Evolutionary conservation across 2,113 vertebrate genomes (phyloP), one percentile per base, ranked within the genome.

Genomic region (Caranx ignobilis): DNA sequence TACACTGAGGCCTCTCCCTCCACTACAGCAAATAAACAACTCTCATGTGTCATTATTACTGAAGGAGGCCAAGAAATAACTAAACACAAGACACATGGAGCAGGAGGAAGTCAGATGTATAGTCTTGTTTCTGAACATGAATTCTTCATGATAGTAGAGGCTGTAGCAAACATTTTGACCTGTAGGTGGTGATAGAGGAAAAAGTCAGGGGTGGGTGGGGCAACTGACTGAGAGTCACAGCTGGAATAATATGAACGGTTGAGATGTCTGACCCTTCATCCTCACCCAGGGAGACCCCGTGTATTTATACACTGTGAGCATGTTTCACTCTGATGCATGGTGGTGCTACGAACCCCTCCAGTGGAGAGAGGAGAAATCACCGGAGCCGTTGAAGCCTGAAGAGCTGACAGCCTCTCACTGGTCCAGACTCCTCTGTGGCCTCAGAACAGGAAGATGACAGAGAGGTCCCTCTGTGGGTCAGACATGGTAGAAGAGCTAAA

Each of bases 391-490:
- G 64, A 68, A 74, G 59, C 74, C 32, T 75, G 37, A 71, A 75
- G 60, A 69, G 64, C 82, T 1, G 43, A 59, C 70, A 63, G 19
- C 63, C 57, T n/a, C 65, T 31, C 37, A 32, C 10, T 43, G 3
- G 15, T 19, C 34, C 63, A 65, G 55, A 61, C 19, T 47, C 31
- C 12, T 66, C 66, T 43, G 19, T 11, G 62, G 34, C 48, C 71
- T 67, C 54, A 26, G 15, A 78, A 57, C 47, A 50, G 65, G 34
- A 67, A 35, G 34, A 18, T 13, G 77, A 81, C 72, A 80, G 26
- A 11, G 39, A 57, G 81, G 63, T 47, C 12, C 39, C 5, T 34
- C 35, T 12, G 41, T 26, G 37, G 56, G 39, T 66, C 72, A 48
- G 12, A 68, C 67, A 55, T 2, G 21, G 5, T 37, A 16, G 55